These are phyloP conservation scores for Antitype chi DNA, from an alignment of 2,888 invertebrate genomes.

Conservation along the genomic window DNA sequence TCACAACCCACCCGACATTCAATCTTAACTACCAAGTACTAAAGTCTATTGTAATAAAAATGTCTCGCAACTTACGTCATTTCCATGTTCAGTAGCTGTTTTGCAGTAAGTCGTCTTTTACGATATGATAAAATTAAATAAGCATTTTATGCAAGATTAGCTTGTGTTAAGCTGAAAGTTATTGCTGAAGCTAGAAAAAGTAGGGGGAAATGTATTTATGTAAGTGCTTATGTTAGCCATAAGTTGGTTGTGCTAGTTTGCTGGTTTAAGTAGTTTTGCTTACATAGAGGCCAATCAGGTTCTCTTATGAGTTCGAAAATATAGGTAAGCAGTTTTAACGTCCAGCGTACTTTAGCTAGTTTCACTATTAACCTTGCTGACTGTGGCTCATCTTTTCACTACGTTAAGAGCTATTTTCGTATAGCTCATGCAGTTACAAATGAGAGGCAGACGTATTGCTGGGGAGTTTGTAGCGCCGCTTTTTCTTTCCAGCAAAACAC, in stretches of 20 bases:
- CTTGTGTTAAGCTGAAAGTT: constrained; percentile 42
- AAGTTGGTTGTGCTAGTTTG: constrained; percentile 19
- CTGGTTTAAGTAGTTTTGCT: constrained; percentile 6
- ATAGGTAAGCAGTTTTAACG: neutral
- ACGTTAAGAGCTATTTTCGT: neutral
- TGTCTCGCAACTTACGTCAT: constrained; percentile 3
- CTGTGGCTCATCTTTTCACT: neutral
- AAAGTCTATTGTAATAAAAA: constrained; percentile 9
- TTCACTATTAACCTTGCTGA: neutral
- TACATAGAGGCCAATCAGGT: constrained; percentile 1
- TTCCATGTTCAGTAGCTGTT: constrained; percentile 16
- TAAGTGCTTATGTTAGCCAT: constrained; percentile 1
- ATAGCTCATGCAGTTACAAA: neutral
- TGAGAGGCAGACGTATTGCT: neutral
- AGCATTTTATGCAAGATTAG: constrained; percentile 65
- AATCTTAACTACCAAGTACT: constrained; percentile 14
- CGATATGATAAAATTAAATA: constrained; percentile 69
- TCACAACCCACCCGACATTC: constrained; percentile 12
- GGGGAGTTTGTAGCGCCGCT: neutral
- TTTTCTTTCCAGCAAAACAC: neutral
- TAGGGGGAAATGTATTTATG: constrained; percentile 19
- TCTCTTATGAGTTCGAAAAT: neutral
- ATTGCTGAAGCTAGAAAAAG: constrained; percentile 37
- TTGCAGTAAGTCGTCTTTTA: constrained; percentile 65
- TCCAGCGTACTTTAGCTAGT: neutral